These are phyloP conservation scores for Leucoma salicis DNA, from an alignment of 2,888 invertebrate genomes.

Conservation along the genomic window DNA sequence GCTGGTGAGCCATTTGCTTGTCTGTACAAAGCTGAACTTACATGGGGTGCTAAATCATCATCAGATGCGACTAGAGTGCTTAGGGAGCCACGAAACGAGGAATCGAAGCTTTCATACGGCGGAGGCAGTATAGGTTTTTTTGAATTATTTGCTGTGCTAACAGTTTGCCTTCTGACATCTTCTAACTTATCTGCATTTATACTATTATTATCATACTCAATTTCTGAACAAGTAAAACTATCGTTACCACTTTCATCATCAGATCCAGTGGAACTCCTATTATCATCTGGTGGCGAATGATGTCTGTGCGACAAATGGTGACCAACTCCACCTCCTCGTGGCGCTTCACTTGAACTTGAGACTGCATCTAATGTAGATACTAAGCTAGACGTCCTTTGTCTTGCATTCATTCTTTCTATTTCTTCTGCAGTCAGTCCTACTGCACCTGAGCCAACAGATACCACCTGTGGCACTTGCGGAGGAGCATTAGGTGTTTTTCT, in stretches of 20 bases:
- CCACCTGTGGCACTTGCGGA: conserved; percentile 85
- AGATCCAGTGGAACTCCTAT: conserved; percentile 89
- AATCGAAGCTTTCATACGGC: conserved; percentile 95
- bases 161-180: conserved; percentile 82
- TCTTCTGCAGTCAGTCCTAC: conserved; percentile 96
- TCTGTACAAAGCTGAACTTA: conserved; percentile 89
- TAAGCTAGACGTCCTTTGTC: conserved; percentile 94
- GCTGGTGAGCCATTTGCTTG: conserved; percentile 91
- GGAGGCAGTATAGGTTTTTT: conserved; percentile 88
- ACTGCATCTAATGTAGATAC: conserved; percentile 96
- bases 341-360: conserved; percentile 93
- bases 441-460: conserved; percentile 84
- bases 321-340: conserved; percentile 85
- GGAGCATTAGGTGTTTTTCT: conserved; percentile 87
- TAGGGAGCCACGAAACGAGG: conserved; percentile 95
- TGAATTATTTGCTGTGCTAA: conserved; percentile 74
- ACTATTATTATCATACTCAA: conserved; percentile 96
- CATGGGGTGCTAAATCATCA: conserved; percentile 92
- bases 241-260: conserved; percentile 97
- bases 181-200: conserved; percentile 89
- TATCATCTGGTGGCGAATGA: conserved; percentile 88
- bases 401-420: conserved; percentile 93
- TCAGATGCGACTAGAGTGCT: conserved; percentile 97
- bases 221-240: conserved; percentile 98
- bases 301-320: conserved; percentile 87